A percentile compares a stretch with the other conserved stretches of the same genome.
Evolutionary conservation across 2,888 invertebrate genomes (phyloP).

Genomic region (Zhuqinia jingwanae): DNA sequence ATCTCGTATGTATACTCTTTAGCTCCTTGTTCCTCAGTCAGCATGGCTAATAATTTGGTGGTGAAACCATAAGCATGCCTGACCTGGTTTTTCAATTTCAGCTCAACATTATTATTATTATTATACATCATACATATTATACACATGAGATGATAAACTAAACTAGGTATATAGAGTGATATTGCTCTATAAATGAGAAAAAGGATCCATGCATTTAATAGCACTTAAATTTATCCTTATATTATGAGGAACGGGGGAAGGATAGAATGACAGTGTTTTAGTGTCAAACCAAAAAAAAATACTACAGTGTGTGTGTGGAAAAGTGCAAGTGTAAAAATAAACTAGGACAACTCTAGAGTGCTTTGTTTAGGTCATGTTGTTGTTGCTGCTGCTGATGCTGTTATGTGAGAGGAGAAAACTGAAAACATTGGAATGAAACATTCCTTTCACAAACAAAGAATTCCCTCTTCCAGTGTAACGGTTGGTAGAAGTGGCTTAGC

Average conservation of each 20-base stretch:
- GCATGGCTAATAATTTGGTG: constrained; percentile 26
- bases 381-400: too few relatives aligned
- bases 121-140: too few relatives aligned
- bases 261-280: constrained; percentile 39
- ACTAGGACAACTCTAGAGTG: constrained; percentile 51
- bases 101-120: neutral
- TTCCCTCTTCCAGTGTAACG: constrained; percentile 38
- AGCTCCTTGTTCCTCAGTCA: neutral
- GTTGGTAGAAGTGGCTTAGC: neutral
- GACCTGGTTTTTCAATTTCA: constrained; percentile 53
- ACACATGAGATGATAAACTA: neutral
- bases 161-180: neutral
- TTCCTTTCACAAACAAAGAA: too few relatives aligned
- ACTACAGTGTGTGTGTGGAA: neutral
- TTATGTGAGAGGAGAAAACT: constrained; percentile 4
- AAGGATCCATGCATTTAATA: neutral
- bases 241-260: constrained; percentile 25
- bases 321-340: constrained; percentile 24
- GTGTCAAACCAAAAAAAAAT: constrained; percentile 11
- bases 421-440: too few relatives aligned
- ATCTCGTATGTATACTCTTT: neutral
- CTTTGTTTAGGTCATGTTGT: constrained; percentile 58
- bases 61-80: constrained; percentile 45
- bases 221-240: constrained; percentile 20
- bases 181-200: neutral